Evolutionary conservation across 1,140 invertebrate genomes (phyloP).

Genomic region (Tyrophagus putrescentiae): DNA sequence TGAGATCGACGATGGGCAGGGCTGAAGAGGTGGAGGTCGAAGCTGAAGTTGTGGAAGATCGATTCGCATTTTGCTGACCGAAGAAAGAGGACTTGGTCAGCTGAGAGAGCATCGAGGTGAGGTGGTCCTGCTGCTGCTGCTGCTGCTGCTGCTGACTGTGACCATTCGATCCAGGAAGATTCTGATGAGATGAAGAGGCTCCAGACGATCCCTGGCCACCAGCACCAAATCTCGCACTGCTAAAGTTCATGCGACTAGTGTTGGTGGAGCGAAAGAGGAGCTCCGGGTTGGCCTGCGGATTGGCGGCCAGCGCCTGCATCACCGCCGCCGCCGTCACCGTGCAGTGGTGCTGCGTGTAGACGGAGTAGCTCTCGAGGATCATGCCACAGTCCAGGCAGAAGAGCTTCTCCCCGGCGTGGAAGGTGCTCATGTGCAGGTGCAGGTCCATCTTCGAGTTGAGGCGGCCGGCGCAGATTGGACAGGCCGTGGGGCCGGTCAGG

Average conservation of each 20-base stretch:
- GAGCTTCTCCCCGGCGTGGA: conserved; percentile 48
- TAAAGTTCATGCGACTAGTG: conserved; percentile 9
- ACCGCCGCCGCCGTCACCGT: neutral
- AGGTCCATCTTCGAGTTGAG: conserved; percentile 44
- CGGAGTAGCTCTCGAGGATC: conserved; percentile 46
- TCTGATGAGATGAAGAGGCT: neutral
- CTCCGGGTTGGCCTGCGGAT: neutral
- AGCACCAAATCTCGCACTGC: conserved; percentile 42
- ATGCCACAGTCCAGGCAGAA: conserved; percentile 53
- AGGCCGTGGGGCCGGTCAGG: neutral
- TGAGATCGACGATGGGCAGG: neutral
- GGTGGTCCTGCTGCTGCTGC: neutral
- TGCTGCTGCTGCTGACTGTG: neutral
- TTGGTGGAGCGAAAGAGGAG: conserved; percentile 9
- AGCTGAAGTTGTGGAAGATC: too few relatives aligned
- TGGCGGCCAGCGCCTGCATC: neutral
- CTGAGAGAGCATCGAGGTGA: neutral
- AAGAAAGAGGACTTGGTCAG: neutral
- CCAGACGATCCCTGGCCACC: conserved; percentile 24
- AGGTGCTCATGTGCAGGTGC: conserved; percentile 48
- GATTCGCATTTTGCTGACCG: neutral
- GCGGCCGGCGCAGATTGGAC: conserved; percentile 40
- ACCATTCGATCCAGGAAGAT: neutral
- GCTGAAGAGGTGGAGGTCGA: neutral
- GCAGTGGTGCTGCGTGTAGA: conserved; percentile 24